A percentile compares a stretch with the other conserved stretches of the same genome.
phyloP scores from a whole-genome alignment of 2,888 invertebrate species.

The Hedya salicella region DNA sequence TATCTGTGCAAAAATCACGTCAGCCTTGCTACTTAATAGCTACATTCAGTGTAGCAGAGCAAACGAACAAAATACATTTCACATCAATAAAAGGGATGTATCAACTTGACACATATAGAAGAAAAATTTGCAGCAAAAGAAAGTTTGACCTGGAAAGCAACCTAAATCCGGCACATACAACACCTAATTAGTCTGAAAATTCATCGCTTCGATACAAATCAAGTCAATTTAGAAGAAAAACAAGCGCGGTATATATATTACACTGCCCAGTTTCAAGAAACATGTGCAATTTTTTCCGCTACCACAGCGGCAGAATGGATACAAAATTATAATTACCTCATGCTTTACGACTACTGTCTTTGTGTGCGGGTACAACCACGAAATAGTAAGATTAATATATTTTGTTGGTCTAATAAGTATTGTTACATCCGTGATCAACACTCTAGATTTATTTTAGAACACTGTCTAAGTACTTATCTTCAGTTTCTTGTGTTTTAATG shows the following conservation, averaged over 20 bases:
- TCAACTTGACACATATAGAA: too few species aligned
- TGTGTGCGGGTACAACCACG: background rate
- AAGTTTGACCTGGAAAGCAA: background rate
- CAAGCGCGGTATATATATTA: constrained; percentile 9
- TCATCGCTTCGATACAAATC: background rate
- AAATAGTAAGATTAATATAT: constrained; percentile 4
- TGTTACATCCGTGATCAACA: background rate
- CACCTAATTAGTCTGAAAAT: constrained; percentile 3
- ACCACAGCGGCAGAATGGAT: constrained; percentile 30
- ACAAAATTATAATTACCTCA: constrained; percentile 39
- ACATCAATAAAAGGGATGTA: too few species aligned
- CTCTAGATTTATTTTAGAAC: too few species aligned
- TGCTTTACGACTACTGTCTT: constrained; percentile 23
- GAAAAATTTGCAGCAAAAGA: too few species aligned
- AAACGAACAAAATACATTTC: too few species aligned
- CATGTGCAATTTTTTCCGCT: constrained; percentile 37
- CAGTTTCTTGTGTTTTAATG: too few species aligned
- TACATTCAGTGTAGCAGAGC: too few species aligned
- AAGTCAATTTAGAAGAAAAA: constrained; percentile 23
- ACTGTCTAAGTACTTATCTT: background rate
- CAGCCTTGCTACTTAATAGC: too few species aligned
- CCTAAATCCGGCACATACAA: background rate
- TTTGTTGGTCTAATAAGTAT: background rate
- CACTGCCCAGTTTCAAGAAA: constrained; percentile 29
- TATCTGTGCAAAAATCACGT: too few species aligned